Percentiles rank a stretch among this genome's conserved stretches.
These are phyloP conservation scores for Ormyrus labotus DNA, from an alignment of 2,888 invertebrate species.

Conservation along the genomic window DNA sequence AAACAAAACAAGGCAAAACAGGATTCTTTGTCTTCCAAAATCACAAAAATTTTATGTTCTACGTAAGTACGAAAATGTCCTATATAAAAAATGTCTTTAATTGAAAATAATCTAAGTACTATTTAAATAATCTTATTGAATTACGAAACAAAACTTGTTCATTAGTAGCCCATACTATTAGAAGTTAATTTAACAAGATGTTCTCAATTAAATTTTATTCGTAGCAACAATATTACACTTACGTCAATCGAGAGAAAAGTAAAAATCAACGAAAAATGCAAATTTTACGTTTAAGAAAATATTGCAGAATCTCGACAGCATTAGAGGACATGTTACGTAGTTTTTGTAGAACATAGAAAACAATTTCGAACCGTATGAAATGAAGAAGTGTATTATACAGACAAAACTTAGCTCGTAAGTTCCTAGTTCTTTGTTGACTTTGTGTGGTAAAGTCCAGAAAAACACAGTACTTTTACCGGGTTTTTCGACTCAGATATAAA, in stretches of 20 bases:
- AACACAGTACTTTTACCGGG: slow-evolving; percentile 39
- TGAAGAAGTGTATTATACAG: slow-evolving; percentile 26
- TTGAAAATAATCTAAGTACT: slow-evolving; percentile 14
- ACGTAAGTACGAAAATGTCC: background rate
- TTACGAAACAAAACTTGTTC: too few species aligned
- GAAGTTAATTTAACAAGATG: background rate
- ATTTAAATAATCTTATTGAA: background rate
- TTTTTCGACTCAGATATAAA: slow-evolving; percentile 22
- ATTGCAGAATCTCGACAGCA: slow-evolving; percentile 23
- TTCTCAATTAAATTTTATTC: slow-evolving; percentile 6
- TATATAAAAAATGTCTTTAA: background rate
- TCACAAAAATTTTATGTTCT: slow-evolving; percentile 1
- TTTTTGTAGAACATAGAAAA: slow-evolving; percentile 27
- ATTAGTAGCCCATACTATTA: too few species aligned
- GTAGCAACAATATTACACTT: background rate
- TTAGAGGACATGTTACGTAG: slow-evolving; percentile 30
- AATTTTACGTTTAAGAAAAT: slow-evolving; percentile 26
- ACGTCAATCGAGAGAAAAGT: slow-evolving; percentile 5
- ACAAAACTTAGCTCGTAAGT: slow-evolving; percentile 44
- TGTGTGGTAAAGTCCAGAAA: slow-evolving; percentile 27
- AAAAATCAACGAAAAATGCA: slow-evolving; percentile 40
- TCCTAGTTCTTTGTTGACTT: slow-evolving; percentile 45
- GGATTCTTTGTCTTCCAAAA: slow-evolving; percentile 42
- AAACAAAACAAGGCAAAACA: slow-evolving; percentile 10
- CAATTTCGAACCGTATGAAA: slow-evolving; percentile 29